Evolutionary conservation across 2,797 vertebrate genomes (phyloP).

Genomic region (Syndactyla subalaris): DNA sequence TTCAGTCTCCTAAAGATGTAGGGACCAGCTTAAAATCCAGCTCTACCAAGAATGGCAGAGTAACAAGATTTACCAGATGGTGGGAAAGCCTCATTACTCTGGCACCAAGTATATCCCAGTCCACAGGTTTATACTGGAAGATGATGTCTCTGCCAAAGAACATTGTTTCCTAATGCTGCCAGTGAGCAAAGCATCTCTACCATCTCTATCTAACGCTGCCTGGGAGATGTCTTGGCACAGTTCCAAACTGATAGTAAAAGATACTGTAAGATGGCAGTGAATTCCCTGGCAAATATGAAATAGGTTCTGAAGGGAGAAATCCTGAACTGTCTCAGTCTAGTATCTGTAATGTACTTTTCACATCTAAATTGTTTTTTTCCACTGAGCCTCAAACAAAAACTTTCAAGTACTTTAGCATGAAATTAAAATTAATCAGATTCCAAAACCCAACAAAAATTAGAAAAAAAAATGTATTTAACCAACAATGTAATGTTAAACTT

Average conservation of each 20-base stretch:
- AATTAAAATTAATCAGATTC: not conserved
- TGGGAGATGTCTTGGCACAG: not conserved
- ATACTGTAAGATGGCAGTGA: not conserved
- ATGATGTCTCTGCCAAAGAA: not conserved
- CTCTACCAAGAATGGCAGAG: not conserved
- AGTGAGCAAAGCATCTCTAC: not conserved
- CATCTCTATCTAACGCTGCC: not conserved
- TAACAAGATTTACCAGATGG: not conserved
- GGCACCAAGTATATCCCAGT: not conserved
- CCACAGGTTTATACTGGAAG: not conserved
- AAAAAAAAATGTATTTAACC: rapidly evolving
- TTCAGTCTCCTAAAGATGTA: not conserved
- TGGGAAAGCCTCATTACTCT: not conserved
- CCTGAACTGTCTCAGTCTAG: not conserved
- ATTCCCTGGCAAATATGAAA: not conserved
- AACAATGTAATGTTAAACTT: not conserved
- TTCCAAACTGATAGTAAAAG: not conserved
- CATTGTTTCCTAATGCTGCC: not conserved
- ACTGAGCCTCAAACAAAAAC: not conserved
- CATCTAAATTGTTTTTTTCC: not conserved
- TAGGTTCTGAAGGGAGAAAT: not conserved
- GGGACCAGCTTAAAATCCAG: not conserved
- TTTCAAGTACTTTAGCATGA: not conserved
- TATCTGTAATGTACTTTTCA: not conserved
- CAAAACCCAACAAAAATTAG: not conserved